phyloP scores from a whole-genome alignment of 1,140 invertebrate genomes.

The Zeugodacus cucurbitae region DNA sequence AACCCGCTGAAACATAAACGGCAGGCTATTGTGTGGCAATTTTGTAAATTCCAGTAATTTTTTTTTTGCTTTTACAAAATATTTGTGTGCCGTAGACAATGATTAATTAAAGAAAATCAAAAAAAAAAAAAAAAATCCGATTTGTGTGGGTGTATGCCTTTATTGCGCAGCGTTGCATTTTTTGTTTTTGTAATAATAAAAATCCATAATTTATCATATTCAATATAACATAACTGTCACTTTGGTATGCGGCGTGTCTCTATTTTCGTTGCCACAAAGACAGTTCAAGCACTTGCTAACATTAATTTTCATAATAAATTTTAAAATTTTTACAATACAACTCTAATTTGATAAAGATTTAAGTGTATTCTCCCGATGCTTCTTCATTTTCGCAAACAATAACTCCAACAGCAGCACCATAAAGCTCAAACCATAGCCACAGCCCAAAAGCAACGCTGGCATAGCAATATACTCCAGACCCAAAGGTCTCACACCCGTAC shows the following conservation, averaged over 20 bases:
- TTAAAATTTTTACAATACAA: too few relatives aligned
- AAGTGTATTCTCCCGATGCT: too few relatives aligned
- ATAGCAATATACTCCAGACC: background rate
- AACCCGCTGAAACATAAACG: background rate
- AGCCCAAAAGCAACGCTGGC: background rate
- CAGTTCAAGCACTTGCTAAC: background rate
- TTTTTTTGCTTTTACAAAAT: too few relatives aligned
- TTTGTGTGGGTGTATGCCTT: background rate
- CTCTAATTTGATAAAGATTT: too few relatives aligned
- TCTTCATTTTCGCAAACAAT: background rate
- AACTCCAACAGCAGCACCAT: background rate
- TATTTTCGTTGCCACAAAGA: background rate
- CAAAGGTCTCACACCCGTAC: background rate
- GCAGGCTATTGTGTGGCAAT: background rate
- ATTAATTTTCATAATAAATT: too few relatives aligned
- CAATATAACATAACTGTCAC: background rate
- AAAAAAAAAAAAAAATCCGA: background rate
- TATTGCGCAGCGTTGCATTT: background rate
- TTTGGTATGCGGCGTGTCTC: background rate
- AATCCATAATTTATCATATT: background rate
- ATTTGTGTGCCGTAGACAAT: background rate
- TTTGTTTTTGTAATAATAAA: too few relatives aligned
- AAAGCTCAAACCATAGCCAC: background rate
- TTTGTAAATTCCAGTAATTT: background rate
- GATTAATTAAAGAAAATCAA: background rate